Evolutionary conservation across 2,888 invertebrate species (phyloP).

Genomic region (Argynnis bischoffii): DNA sequence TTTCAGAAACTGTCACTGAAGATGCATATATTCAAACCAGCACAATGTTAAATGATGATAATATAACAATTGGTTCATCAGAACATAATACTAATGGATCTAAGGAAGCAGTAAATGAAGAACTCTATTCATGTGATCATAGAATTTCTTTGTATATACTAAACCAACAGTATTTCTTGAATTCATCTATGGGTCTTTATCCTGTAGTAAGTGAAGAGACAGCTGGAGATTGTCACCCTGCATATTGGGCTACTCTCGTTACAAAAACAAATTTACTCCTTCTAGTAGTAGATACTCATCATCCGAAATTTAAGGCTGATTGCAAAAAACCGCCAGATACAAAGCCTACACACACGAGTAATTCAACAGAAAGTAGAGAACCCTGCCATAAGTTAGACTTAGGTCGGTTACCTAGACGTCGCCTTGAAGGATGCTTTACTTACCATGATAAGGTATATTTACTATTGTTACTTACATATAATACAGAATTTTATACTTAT

Average conservation of each 20-base stretch:
- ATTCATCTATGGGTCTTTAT: constrained; percentile 53
- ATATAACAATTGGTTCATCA: constrained; percentile 11
- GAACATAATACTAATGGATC: constrained; percentile 49
- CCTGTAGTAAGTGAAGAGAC: constrained; percentile 60
- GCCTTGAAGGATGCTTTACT: constrained; percentile 89
- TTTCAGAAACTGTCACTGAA: constrained; percentile 26
- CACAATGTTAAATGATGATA: constrained; percentile 19
- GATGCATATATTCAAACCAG: constrained; percentile 17
- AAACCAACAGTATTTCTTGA: constrained; percentile 81
- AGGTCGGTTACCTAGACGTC: constrained; percentile 85
- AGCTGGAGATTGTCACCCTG: constrained; percentile 59
- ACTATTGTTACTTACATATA: not conserved
- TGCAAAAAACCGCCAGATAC: constrained; percentile 85
- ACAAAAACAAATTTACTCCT: constrained; percentile 90
- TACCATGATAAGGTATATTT: constrained; percentile 85
- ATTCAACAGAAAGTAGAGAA: constrained; percentile 74
- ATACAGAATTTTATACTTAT: too few relatives aligned
- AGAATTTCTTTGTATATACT: constrained; percentile 86
- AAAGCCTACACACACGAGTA: constrained; percentile 62
- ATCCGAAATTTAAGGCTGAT: constrained; percentile 45
- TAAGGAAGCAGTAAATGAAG: constrained; percentile 60
- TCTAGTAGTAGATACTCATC: constrained; percentile 84
- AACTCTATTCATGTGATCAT: constrained; percentile 86
- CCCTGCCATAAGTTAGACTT: constrained; percentile 90
- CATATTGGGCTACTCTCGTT: constrained; percentile 87